Evolutionary conservation across 2,888 invertebrate genomes (phyloP).

Genomic region (Pediacus dermestoides): DNA sequence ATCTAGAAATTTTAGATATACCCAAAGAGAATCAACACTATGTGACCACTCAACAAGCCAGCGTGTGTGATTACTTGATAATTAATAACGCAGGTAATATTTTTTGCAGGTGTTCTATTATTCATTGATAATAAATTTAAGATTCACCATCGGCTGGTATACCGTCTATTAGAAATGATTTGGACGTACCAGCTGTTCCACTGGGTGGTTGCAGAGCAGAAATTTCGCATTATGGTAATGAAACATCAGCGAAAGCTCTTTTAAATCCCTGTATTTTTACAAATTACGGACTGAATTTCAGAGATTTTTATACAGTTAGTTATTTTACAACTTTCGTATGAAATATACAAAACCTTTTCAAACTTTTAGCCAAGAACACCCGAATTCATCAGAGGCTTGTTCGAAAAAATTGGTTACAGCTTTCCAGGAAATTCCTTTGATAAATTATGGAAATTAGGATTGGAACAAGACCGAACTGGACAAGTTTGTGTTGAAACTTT

Average conservation of each 20-base stretch:
- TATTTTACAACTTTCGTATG: conserved; percentile 5
- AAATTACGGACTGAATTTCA: conserved; percentile 45
- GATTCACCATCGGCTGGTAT: conserved; percentile 38
- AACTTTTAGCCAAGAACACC: conserved; percentile 39
- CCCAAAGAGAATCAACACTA: conserved; percentile 38
- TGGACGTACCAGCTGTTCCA: conserved; percentile 32
- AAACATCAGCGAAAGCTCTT: conserved; percentile 42
- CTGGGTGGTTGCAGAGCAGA: conserved; percentile 36
- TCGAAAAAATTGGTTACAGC: conserved; percentile 53
- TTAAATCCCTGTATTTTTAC: conserved; percentile 50
- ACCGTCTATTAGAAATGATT: conserved; percentile 37
- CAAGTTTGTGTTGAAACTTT: conserved; percentile 58
- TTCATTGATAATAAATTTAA: conserved; percentile 19
- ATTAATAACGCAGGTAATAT: conserved; percentile 41
- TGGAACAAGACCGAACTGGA: conserved; percentile 52
- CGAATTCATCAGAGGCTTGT: conserved; percentile 49
- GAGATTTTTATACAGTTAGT: conserved; percentile 48
- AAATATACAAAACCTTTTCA: conserved; percentile 4
- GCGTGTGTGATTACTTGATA: conserved; percentile 36
- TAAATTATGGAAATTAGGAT: conserved; percentile 53
- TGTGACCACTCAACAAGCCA: conserved; percentile 37
- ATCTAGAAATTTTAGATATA: conserved; percentile 32
- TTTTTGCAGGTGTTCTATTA: too few relatives aligned
- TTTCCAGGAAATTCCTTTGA: conserved; percentile 53
- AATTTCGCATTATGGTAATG: conserved; percentile 40